phyloP scores from a whole-genome alignment of 2,797 vertebrate genomes.

The Falco naumanni region DNA sequence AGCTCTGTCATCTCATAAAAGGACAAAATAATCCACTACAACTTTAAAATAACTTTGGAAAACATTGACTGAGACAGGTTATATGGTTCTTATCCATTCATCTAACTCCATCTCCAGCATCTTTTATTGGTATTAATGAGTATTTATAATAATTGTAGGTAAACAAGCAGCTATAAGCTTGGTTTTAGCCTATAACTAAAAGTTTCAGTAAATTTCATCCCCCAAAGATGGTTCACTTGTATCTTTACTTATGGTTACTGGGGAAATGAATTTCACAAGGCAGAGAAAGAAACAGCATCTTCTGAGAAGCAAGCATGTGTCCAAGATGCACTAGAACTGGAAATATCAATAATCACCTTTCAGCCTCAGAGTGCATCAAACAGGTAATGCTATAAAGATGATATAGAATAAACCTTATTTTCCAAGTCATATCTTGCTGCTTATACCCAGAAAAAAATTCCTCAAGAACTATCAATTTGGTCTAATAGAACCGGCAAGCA shows the following conservation, averaged over 20 bases:
- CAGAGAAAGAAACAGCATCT: background rate
- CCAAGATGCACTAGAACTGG: background rate
- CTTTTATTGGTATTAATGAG: background rate
- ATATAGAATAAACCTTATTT: background rate
- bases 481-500: background rate
- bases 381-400: background rate
- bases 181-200: background rate
- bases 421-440: background rate
- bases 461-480: background rate
- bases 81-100: background rate
- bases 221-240: background rate
- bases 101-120: background rate
- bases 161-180: background rate
- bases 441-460: background rate
- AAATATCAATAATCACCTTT: background rate
- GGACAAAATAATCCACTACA: background rate
- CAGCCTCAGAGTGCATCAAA: background rate
- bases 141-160: background rate
- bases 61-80: background rate
- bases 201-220: background rate
- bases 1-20: background rate
- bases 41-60: background rate
- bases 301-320: background rate
- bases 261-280: rapidly evolving
- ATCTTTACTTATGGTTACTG: background rate